Percentiles rank a stretch among this genome's conserved stretches.
Evolutionary conservation across 2,113 vertebrate genomes (phyloP).

Genomic region (Poeciliopsis retropinna): DNA sequence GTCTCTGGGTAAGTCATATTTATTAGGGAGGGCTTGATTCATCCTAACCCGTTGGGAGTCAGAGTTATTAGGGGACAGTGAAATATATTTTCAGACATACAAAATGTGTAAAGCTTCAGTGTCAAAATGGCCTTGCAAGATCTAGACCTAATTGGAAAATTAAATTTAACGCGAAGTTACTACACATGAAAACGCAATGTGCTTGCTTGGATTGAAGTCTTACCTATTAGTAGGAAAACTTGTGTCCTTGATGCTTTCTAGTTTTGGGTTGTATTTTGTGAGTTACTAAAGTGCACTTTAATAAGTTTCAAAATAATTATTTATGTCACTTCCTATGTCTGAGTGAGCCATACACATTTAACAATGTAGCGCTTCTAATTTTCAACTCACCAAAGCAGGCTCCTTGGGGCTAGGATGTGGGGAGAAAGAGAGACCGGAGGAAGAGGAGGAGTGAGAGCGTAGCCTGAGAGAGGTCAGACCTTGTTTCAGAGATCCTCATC

Average conservation of each 20-base stretch:
- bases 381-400: slow-evolving; percentile 35
- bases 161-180: slow-evolving; percentile 7
- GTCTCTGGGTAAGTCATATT: slow-evolving; percentile 70
- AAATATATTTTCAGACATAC: slow-evolving; percentile 57
- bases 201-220: slow-evolving; percentile 9
- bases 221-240: slow-evolving; percentile 11
- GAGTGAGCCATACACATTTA: slow-evolving; percentile 25
- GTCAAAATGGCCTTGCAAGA: slow-evolving; percentile 37
- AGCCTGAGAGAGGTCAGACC: slow-evolving; percentile 77
- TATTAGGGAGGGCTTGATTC: slow-evolving; percentile 61
- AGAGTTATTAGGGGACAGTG: slow-evolving; percentile 57
- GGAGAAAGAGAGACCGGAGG: slow-evolving; percentile 21
- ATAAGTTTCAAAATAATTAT: background rate
- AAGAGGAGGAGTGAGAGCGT: slow-evolving; percentile 46
- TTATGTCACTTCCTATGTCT: slow-evolving; percentile 32
- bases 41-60: slow-evolving; percentile 50
- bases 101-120: slow-evolving; percentile 37
- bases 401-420: slow-evolving; percentile 9
- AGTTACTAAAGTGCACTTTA: background rate
- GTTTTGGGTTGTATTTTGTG: background rate
- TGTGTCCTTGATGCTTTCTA: slow-evolving; percentile 4
- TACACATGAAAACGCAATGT: slow-evolving; percentile 5
- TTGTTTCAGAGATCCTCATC: slow-evolving; percentile 67
- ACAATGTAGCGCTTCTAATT: slow-evolving; percentile 40
- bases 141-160: slow-evolving; percentile 31